These are phyloP conservation scores for Numida meleagris DNA, from an alignment of 2,113 vertebrate species.

Conservation along the genomic window DNA sequence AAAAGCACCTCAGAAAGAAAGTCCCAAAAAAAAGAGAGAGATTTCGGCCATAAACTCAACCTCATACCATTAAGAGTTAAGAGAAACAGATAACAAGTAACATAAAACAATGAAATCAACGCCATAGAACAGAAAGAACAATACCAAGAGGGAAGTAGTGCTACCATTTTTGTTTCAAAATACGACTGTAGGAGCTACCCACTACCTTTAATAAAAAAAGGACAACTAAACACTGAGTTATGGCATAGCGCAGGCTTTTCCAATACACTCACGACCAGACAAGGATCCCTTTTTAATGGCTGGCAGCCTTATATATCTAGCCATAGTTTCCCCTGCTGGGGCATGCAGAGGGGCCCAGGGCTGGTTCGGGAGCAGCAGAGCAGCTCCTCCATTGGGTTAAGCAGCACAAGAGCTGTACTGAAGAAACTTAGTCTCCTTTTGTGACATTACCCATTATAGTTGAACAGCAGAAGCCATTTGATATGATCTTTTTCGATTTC, in stretches of 20 bases:
- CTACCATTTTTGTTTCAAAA: not conserved
- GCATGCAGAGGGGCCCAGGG: accelerated
- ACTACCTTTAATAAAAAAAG: not conserved
- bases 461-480: too few relatives aligned
- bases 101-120: not conserved
- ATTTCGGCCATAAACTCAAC: not conserved
- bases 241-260: accelerated
- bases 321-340: not conserved
- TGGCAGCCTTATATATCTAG: accelerated
- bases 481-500: too few relatives aligned
- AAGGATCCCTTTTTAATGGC: not conserved
- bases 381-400: accelerated
- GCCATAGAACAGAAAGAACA: not conserved
- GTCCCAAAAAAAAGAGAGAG: not conserved
- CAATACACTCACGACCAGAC: accelerated
- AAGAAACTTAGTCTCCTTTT: too few relatives aligned
- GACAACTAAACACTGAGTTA: not conserved
- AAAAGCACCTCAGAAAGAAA: not conserved
- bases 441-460: too few relatives aligned
- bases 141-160: not conserved
- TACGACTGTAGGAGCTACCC: not conserved
- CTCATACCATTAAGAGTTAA: not conserved
- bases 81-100: not conserved
- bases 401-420: accelerated
- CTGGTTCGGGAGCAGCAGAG: not conserved